Evolutionary conservation across 37 sponge, comb jelly and placozoan genomes (phyloP).

Genomic region (Agelas oroides): DNA sequence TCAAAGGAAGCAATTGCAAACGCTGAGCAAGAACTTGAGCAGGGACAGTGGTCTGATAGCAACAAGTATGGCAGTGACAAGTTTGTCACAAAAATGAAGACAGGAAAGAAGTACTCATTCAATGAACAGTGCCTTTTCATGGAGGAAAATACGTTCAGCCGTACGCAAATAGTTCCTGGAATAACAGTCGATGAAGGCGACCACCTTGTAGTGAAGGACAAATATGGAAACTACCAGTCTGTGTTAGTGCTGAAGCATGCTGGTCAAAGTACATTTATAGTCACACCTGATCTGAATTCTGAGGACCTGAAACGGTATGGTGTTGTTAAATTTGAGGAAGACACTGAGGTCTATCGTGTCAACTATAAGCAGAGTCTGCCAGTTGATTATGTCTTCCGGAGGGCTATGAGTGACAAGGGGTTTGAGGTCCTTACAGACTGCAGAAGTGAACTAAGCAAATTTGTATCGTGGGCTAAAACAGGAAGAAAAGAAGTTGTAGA

Average conservation of each 20-base stretch:
- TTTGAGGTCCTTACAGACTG: not conserved
- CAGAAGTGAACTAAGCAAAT: not conserved
- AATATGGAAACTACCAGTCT: slow-evolving; percentile 1
- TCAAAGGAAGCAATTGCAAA: not conserved
- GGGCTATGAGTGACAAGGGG: slow-evolving; percentile 8
- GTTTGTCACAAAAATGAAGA: slow-evolving; percentile 39
- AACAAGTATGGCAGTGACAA: not conserved
- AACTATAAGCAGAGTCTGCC: slow-evolving; percentile 35
- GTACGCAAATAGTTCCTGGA: slow-evolving; percentile 22
- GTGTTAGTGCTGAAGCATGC: slow-evolving; percentile 7
- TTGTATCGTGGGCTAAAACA: slow-evolving; percentile 40
- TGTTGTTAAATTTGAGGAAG: not conserved
- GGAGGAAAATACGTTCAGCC: not conserved
- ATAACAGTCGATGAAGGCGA: slow-evolving; percentile 36
- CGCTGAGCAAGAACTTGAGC: not conserved
- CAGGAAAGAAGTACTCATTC: not conserved
- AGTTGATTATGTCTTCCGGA: slow-evolving; percentile 11
- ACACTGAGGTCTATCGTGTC: slow-evolving; percentile 31
- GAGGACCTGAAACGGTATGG: not conserved
- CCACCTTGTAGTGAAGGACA: slow-evolving; percentile 19
- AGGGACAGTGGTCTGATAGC: no score
- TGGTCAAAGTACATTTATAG: not conserved
- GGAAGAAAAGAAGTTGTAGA: slow-evolving; percentile 20
- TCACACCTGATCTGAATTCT: slow-evolving; percentile 3
- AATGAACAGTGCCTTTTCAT: not conserved